Conservation (phyloP, 2,113 vertebrate genomes). For the Macquaria australasica region DNA sequence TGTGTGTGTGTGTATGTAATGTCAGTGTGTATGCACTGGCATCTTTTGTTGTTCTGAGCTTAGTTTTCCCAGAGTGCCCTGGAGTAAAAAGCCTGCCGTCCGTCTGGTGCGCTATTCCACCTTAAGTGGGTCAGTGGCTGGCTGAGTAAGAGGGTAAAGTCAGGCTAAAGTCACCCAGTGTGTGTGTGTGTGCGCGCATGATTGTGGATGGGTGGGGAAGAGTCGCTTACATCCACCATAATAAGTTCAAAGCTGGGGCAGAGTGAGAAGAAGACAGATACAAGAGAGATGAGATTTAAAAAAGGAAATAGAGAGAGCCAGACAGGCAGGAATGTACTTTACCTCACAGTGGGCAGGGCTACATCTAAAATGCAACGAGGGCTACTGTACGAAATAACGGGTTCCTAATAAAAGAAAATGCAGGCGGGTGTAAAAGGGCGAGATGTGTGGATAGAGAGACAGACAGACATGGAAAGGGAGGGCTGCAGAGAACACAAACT, state of each 20-base stretch:
- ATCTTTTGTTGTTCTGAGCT: slow-evolving; percentile 68
- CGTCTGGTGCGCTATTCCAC: slow-evolving; percentile 69
- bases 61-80: slow-evolving; percentile 68
- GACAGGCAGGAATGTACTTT: slow-evolving; percentile 55
- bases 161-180: slow-evolving; percentile 64
- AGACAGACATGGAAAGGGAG: slow-evolving; percentile 43
- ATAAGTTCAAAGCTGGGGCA: slow-evolving; percentile 68
- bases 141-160: slow-evolving; percentile 73
- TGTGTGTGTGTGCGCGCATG: neutral
- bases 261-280: slow-evolving; percentile 32
- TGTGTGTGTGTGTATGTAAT: slow-evolving; percentile 24
- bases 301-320: slow-evolving; percentile 53
- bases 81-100: slow-evolving; percentile 68
- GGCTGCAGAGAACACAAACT: slow-evolving; percentile 57
- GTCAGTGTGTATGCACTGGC: slow-evolving; percentile 17
- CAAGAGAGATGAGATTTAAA: slow-evolving; percentile 40
- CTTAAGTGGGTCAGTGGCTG: slow-evolving; percentile 78
- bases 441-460: slow-evolving; percentile 47
- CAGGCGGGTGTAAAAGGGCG: slow-evolving; percentile 33
- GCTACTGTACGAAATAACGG: slow-evolving; percentile 41
- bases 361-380: slow-evolving; percentile 6
- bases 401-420: slow-evolving; percentile 51
- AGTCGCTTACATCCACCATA: slow-evolving; percentile 34
- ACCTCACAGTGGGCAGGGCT: slow-evolving; percentile 18
- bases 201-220: slow-evolving; percentile 21